Conservation (phyloP, 2,113 vertebrate genomes). For the Lasiurus cinereus region DNA sequence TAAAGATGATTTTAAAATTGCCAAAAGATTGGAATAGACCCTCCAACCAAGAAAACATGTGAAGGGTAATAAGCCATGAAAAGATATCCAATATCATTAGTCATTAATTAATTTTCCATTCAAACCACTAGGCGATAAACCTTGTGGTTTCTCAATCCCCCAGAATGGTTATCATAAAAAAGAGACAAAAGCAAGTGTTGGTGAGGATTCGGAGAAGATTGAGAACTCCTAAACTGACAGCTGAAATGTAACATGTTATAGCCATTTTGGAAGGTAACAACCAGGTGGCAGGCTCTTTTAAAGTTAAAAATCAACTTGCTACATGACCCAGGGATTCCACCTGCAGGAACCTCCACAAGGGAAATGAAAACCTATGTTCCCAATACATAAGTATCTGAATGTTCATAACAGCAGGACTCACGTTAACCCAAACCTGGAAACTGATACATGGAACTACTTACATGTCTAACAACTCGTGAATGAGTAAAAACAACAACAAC, state of each 20-base stretch:
- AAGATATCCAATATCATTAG: conserved; percentile 9
- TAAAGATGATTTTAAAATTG: conserved; percentile 24
- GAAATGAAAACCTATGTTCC: conserved; percentile 28
- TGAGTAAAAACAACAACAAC: not conserved
- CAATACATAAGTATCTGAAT: not conserved
- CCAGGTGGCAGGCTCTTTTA: not conserved
- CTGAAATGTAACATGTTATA: not conserved
- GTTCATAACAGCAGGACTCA: not conserved
- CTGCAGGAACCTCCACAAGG: not conserved
- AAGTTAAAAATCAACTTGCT: conserved; percentile 47
- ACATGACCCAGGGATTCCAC: not conserved
- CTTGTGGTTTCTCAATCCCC: not conserved
- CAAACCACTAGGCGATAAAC: not conserved
- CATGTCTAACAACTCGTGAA: not conserved
- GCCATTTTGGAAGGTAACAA: not conserved
- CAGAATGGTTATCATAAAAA: not conserved
- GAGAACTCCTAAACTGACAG: not conserved
- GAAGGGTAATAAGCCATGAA: not conserved
- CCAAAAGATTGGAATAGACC: conserved; percentile 13
- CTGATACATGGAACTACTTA: not conserved
- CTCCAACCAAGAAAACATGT: not conserved
- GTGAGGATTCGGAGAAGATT: not conserved
- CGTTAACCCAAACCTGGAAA: not conserved
- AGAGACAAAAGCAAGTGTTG: not conserved
- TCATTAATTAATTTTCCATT: not conserved